These are phyloP conservation scores for Bergia puertoricense DNA, from an alignment of 92 coral and sea anemone genomes.

Conservation along the genomic window DNA sequence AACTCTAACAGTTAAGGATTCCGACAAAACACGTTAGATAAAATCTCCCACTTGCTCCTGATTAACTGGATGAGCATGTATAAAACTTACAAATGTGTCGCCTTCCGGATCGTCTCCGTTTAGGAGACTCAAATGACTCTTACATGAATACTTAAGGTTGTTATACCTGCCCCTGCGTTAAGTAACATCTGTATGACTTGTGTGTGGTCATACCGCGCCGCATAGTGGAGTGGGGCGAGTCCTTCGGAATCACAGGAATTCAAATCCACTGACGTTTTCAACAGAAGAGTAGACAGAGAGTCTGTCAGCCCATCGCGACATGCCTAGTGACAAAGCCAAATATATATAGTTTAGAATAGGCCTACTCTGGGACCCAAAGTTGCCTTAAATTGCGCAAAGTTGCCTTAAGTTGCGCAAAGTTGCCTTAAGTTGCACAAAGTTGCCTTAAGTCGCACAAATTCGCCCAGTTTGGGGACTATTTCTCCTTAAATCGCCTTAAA, in stretches of 20 bases:
- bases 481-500: too few relatives aligned
- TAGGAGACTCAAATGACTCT: not conserved
- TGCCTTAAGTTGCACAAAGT: too few relatives aligned
- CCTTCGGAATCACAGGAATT: slow-evolving; percentile 63
- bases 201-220: slow-evolving; percentile 72
- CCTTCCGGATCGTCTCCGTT: too few relatives aligned
- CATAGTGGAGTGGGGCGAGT: slow-evolving; percentile 83
- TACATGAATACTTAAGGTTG: not conserved
- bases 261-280: slow-evolving; percentile 44
- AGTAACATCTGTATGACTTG: slow-evolving; percentile 59
- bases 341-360: not conserved
- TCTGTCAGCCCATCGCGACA: slow-evolving; percentile 75
- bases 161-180: slow-evolving; percentile 70
- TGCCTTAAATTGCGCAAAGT: too few relatives aligned
- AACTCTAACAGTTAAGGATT: too few relatives aligned
- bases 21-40: too few relatives aligned
- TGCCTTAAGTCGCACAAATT: too few relatives aligned
- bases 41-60: too few relatives aligned
- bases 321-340: slow-evolving; percentile 50
- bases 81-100: too few relatives aligned
- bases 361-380: not conserved
- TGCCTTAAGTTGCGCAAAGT: too few relatives aligned
- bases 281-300: slow-evolving; percentile 47
- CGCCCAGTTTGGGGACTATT: too few relatives aligned
- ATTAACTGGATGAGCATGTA: too few relatives aligned